phyloP scores from a whole-genome alignment of 2,888 invertebrate species.

The Philaethria dido region DNA sequence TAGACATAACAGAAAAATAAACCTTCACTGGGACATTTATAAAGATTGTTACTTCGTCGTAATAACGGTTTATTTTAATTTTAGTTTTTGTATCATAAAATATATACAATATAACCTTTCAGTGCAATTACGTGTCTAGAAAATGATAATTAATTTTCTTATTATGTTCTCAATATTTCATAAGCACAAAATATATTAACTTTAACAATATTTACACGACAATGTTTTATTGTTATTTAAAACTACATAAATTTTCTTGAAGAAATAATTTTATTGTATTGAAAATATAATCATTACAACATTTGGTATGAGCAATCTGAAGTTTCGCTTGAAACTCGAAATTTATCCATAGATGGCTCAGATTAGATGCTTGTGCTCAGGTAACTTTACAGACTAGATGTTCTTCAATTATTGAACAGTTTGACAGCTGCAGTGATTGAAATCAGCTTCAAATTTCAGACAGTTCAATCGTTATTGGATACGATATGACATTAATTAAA shows the following conservation, averaged over 20 bases:
- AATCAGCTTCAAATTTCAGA: background rate
- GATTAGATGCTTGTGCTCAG: constrained; percentile 8
- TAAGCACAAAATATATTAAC: background rate
- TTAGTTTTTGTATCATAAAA: background rate
- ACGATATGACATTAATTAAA: background rate
- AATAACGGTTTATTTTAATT: too few relatives aligned
- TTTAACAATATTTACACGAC: background rate
- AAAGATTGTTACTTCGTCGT: too few relatives aligned
- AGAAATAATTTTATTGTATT: background rate
- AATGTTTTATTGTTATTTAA: background rate
- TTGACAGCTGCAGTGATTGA: constrained; percentile 3
- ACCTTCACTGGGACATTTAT: too few relatives aligned
- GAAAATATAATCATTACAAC: background rate
- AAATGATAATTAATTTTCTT: background rate
- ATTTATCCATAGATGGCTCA: constrained; percentile 2
- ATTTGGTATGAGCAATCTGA: background rate
- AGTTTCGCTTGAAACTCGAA: background rate
- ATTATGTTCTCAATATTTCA: background rate
- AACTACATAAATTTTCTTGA: background rate
- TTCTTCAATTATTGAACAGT: background rate
- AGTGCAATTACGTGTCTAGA: background rate
- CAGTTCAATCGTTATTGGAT: background rate
- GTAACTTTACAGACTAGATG: background rate
- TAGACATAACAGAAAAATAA: too few relatives aligned
- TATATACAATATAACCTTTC: background rate